phyloP scores from a whole-genome alignment of 2,113 vertebrate species.

The Megaptera novaeangliae region DNA sequence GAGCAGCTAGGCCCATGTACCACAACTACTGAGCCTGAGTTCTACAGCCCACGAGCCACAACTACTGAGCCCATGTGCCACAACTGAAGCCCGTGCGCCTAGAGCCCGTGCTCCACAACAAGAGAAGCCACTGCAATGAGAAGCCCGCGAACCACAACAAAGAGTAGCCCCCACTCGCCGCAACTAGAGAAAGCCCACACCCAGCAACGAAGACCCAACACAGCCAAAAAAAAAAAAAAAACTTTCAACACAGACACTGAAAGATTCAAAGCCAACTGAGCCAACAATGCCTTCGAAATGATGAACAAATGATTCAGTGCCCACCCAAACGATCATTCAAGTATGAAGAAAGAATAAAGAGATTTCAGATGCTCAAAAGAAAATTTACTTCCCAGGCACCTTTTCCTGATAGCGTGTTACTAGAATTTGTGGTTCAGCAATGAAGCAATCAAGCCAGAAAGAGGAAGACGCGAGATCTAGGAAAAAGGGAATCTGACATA shows the following conservation, averaged over 20 bases:
- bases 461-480: neutral
- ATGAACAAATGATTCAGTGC: neutral
- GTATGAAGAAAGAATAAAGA: neutral
- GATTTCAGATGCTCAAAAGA: neutral
- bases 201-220: too few species aligned
- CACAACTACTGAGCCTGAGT: too few species aligned
- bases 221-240: too few species aligned
- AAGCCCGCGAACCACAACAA: too few species aligned
- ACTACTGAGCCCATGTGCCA: too few species aligned
- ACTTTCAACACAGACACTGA: neutral
- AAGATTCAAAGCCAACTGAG: neutral
- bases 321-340: neutral
- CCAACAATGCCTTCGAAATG: neutral
- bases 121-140: too few species aligned
- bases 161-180: too few species aligned
- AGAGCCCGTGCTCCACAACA: too few species aligned
- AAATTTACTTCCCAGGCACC: neutral
- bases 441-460: neutral
- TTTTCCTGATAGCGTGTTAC: neutral
- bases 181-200: too few species aligned
- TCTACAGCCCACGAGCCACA: too few species aligned
- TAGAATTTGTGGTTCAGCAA: neutral
- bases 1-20: too few species aligned
- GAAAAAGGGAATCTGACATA: neutral
- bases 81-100: too few species aligned